Base-by-base conservation (phyloP, 2,113 vertebrate species). In the Notothenia rossii region DNA sequence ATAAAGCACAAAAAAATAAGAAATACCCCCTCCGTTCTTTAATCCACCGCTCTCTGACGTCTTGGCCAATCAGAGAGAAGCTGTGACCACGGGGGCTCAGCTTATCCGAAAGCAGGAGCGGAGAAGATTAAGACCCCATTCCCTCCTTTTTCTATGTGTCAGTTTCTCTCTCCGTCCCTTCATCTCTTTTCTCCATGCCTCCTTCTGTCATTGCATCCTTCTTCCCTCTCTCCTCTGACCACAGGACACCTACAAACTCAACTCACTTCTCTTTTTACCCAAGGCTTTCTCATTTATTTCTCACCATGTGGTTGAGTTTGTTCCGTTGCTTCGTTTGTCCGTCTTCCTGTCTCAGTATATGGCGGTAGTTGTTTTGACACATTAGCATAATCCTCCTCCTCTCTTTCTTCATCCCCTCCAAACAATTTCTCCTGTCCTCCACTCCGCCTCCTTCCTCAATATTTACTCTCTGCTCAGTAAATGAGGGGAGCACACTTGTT, bases 61-160 rank as follows among this genome's bases (percentile, higher is more conserved):
- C 29, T 66, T 11, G 53, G 54, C 89, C 89, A 89, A 89, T 91
- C 88, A 29, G 36, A 83, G 65, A 70, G 65, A 43, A 48, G 66
- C 75, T 72, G 76, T 60, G 70, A 55, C 90, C 0, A 18, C 77
- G 40, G 89, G 92, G 79, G 82, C 61, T 73, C 81, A 72, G 79
- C 79, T 79, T 79, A 79, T 82, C 81, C 73, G 10, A 90, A 82
- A 85, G 82, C 80, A 65, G 71, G 56, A 81, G 79, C 40, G 7
- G 53, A 84, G 83, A 68, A 89, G 93, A 94, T 94, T 94, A 93
- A 79, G 87, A 87, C 82, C 86, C 78, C 89, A 74, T 85, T 58
- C 84, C 67, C 18, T 77, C 71, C 33, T 68, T 61, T 29, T 81
- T 75, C 86, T 61, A 43, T 22, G 60, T 72, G 73, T 86, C 84